These are phyloP conservation scores for Dryas iulia DNA, from an alignment of 1,140 invertebrate genomes.

Conservation along the genomic window DNA sequence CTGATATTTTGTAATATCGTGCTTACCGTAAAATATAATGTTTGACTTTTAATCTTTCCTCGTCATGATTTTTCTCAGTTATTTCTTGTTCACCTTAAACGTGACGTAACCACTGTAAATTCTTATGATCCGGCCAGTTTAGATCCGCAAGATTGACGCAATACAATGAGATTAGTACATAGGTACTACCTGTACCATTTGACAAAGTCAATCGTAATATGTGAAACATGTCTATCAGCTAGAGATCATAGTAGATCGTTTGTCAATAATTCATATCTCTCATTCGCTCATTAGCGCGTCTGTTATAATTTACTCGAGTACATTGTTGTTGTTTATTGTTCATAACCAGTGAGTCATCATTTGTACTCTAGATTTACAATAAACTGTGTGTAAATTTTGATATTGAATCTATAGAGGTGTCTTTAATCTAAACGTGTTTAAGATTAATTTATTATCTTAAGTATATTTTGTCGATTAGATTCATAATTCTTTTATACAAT, in stretches of 20 bases:
- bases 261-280: neutral
- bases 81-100: neutral
- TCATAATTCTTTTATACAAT: neutral
- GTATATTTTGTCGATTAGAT: neutral
- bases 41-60: neutral
- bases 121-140: neutral
- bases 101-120: neutral
- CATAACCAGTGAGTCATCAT: neutral
- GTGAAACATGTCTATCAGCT: too few relatives aligned
- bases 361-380: neutral
- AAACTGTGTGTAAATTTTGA: neutral
- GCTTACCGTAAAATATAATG: neutral
- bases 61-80: neutral
- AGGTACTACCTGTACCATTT: neutral
- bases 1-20: neutral
- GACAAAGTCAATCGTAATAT: too few relatives aligned
- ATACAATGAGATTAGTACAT: neutral
- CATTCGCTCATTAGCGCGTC: neutral
- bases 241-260: neutral
- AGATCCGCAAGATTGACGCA: neutral
- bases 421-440: neutral
- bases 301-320: constrained; percentile 6
- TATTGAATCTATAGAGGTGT: neutral
- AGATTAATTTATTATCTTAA: neutral
- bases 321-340: constrained; percentile 3